Evolutionary conservation across 64 coral and sea anemone species (phyloP).

Genomic region (Stichodactyla helianthus): DNA sequence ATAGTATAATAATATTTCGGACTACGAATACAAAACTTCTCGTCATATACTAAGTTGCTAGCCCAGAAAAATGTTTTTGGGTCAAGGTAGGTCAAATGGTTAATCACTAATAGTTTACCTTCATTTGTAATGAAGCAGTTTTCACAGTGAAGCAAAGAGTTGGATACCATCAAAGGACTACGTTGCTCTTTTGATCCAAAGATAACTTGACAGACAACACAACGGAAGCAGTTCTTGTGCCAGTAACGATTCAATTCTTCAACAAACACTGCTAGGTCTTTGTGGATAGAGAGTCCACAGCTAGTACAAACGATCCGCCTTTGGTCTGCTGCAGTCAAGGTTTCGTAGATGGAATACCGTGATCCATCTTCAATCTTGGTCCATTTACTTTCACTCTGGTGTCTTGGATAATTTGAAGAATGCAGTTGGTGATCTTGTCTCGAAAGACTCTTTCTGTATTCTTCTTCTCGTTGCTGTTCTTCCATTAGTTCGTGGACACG

Average conservation of each 20-base stretch:
- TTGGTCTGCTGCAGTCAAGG: constrained; percentile 48
- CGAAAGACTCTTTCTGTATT: not conserved
- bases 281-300: constrained; percentile 46
- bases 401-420: not conserved
- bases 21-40: not conserved
- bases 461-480: not conserved
- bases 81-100: not conserved
- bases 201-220: constrained; percentile 52
- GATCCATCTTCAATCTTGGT: constrained; percentile 9
- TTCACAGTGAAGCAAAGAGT: constrained; percentile 60
- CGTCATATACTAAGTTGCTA: too few relatives aligned
- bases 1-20: too few relatives aligned
- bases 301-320: constrained; percentile 37
- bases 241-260: constrained; percentile 54
- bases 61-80: not conserved
- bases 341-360: constrained; percentile 52
- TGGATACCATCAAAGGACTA: constrained; percentile 28
- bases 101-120: not conserved
- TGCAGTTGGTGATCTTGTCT: not conserved
- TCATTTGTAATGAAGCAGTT: constrained; percentile 58
- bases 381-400: not conserved
- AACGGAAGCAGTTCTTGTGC: constrained; percentile 51
- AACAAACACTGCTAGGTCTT: constrained; percentile 40
- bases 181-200: constrained; percentile 48
- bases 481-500: constrained; percentile 5